Conservation (phyloP, 2,797 vertebrate species). For the Megaceryle alcyon region DNA sequence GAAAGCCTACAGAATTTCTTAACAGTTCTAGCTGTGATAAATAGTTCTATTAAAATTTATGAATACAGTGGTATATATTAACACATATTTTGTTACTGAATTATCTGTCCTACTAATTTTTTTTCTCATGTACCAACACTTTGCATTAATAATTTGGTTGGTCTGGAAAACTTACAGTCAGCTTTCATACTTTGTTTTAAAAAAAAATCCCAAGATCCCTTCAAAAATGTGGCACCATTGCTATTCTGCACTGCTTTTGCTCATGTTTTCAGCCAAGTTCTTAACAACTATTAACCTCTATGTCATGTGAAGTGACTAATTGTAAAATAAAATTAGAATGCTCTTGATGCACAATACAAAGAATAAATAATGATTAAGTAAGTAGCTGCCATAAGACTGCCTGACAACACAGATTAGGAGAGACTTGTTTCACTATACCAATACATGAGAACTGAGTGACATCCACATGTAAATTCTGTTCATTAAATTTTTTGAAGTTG, state of each 20-base stretch:
- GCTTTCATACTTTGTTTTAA: background rate
- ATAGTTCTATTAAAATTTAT: slow-evolving; percentile 77
- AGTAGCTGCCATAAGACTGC: background rate
- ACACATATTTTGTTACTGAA: slow-evolving; percentile 52
- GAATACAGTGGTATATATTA: slow-evolving; percentile 73
- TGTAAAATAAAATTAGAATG: background rate
- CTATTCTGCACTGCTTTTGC: background rate
- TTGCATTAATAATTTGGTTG: slow-evolving; percentile 26
- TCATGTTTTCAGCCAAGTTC: background rate
- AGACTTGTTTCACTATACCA: background rate
- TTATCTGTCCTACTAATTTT: slow-evolving; percentile 40
- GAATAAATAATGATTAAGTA: background rate
- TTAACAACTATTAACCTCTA: background rate
- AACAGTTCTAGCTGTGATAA: slow-evolving; percentile 72
- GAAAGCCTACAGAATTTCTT: slow-evolving; percentile 68
- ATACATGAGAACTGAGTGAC: background rate
- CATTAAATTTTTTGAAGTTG: background rate
- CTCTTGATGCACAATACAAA: background rate
- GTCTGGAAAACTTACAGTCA: slow-evolving; percentile 24
- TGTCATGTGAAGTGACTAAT: background rate
- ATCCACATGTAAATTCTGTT: background rate
- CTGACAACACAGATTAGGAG: background rate
- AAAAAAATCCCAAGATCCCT: background rate
- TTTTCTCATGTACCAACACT: background rate
- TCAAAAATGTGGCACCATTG: background rate